Percentiles rank a stretch among this genome's conserved stretches.
Evolutionary conservation across 2,113 vertebrate species (phyloP).

Genomic region (Percina caprodes): DNA sequence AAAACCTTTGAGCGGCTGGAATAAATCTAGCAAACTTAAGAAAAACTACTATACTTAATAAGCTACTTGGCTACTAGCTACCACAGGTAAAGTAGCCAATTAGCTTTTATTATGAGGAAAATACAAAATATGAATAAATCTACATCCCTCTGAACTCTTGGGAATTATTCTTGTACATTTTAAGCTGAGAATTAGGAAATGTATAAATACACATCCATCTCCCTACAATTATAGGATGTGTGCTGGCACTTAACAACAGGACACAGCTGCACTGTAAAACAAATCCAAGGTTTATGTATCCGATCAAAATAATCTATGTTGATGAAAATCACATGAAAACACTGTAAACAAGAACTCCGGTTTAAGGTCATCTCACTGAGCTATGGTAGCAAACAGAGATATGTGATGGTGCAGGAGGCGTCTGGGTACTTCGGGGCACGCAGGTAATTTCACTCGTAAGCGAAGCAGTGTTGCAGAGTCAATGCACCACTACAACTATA

Average conservation of each 20-base stretch:
- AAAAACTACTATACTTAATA: not conserved
- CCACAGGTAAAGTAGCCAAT: not conserved
- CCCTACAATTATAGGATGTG: slow-evolving; percentile 4
- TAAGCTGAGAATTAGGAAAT: not conserved
- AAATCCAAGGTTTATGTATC: slow-evolving; percentile 9
- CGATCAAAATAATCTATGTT: slow-evolving; percentile 15
- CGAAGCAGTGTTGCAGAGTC: slow-evolving; percentile 29
- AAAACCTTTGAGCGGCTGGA: not conserved
- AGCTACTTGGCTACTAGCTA: not conserved
- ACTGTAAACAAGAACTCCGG: slow-evolving; percentile 20
- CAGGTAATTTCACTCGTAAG: slow-evolving; percentile 28
- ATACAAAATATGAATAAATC: not conserved
- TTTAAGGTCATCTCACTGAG: slow-evolving; percentile 27
- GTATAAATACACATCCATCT: not conserved
- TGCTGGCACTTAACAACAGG: slow-evolving; percentile 9
- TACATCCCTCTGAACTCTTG: not conserved
- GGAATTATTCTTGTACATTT: not conserved
- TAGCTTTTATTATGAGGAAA: not conserved
- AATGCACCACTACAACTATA: slow-evolving; percentile 37
- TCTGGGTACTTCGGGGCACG: slow-evolving; percentile 20
- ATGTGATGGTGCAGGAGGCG: slow-evolving; percentile 13
- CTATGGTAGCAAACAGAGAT: slow-evolving; percentile 4
- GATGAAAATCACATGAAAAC: slow-evolving; percentile 41
- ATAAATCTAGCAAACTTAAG: not conserved
- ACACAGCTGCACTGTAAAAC: slow-evolving; percentile 19